Evolutionary conservation across 92 coral and sea anemone species (phyloP).

Genomic region (Parazoanthus darwini): DNA sequence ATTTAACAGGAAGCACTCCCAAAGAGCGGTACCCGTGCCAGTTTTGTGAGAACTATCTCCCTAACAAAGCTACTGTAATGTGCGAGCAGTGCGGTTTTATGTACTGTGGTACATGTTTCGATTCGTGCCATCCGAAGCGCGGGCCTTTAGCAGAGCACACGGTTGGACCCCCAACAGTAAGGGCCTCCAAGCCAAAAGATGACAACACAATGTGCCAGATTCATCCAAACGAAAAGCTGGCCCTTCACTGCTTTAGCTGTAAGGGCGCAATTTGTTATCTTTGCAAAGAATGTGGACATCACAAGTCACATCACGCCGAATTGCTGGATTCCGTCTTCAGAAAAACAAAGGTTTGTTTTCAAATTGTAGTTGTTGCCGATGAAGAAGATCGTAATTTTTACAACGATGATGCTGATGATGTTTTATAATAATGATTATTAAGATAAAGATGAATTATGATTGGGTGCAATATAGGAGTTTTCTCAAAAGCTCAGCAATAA

Average conservation of each 20-base stretch:
- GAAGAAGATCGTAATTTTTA: too few species aligned
- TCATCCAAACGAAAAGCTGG: constrained; percentile 69
- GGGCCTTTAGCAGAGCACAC: constrained; percentile 84
- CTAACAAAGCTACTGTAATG: constrained; percentile 74
- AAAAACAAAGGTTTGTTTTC: constrained; percentile 65
- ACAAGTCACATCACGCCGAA: constrained; percentile 71
- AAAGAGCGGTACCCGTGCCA: constrained; percentile 73
- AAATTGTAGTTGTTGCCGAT: neutral
- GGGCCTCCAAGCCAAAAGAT: constrained; percentile 62
- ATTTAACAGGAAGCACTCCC: constrained; percentile 42
- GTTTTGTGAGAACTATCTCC: constrained; percentile 81
- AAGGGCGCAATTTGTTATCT: constrained; percentile 71
- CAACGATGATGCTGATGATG: neutral
- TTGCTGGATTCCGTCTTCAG: constrained; percentile 77
- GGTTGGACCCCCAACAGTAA: constrained; percentile 72
- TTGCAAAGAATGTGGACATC: constrained; percentile 78
- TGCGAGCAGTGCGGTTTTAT: constrained; percentile 78
- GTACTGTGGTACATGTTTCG: constrained; percentile 86
- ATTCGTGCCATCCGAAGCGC: constrained; percentile 79
- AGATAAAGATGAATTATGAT: neutral
- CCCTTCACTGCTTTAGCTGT: constrained; percentile 74
- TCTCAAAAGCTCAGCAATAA: too few species aligned
- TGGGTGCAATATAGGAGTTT: too few species aligned
- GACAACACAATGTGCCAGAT: constrained; percentile 62
- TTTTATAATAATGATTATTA: too few species aligned